phyloP scores from a whole-genome alignment of 2,888 invertebrate species.

The Mechanitis messenoides region DNA sequence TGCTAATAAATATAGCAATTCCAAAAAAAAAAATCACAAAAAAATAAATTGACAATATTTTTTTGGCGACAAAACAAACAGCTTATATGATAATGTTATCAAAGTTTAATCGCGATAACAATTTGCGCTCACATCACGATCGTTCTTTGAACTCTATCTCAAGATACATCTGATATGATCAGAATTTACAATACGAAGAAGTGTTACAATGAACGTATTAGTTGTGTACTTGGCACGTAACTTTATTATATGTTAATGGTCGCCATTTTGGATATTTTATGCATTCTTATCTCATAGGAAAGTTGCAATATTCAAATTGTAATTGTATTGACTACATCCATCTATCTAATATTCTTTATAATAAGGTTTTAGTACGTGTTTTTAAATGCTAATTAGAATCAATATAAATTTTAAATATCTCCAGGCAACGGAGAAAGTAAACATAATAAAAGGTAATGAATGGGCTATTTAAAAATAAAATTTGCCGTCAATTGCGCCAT shows the following conservation, averaged over 20 bases:
- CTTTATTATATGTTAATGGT: constrained; percentile 6
- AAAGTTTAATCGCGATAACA: constrained; percentile 12
- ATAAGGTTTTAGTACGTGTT: too few species aligned
- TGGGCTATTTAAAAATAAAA: constrained; percentile 19
- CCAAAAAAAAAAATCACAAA: too few species aligned
- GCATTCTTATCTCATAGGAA: background rate
- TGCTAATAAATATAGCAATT: too few species aligned
- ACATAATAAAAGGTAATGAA: constrained; percentile 27
- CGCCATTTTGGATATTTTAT: background rate
- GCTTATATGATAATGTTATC: background rate
- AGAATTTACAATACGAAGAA: constrained; percentile 21
- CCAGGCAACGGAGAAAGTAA: constrained; percentile 16
- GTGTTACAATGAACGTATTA: constrained; percentile 22
- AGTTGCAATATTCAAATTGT: too few species aligned
- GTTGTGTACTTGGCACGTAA: constrained; percentile 10
- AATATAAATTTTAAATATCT: constrained; percentile 3
- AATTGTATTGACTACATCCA: too few species aligned
- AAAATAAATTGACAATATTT: too few species aligned
- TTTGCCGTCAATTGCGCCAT: constrained; percentile 10
- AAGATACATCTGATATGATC: constrained; percentile 14
- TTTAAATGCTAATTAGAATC: background rate
- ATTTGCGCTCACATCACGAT: constrained; percentile 27
- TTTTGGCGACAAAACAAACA: constrained; percentile 4
- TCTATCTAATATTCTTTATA: too few species aligned
- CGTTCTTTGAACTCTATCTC: constrained; percentile 21